phyloP scores from a whole-genome alignment of 1,140 invertebrate genomes.

The Aricia agestis region DNA sequence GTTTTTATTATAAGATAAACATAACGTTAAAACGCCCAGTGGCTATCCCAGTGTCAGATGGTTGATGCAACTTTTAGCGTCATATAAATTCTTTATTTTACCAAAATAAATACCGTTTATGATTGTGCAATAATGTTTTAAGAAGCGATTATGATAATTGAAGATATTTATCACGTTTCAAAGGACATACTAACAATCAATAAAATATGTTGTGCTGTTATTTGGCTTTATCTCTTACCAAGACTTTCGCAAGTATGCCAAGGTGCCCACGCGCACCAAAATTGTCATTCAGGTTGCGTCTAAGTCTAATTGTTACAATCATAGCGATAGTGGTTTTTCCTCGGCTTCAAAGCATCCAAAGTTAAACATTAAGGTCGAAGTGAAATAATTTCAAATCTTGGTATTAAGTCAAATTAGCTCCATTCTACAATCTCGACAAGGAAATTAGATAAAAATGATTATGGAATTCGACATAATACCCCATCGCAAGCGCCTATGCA shows the following conservation, averaged over 20 bases:
- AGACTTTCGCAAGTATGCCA: not conserved
- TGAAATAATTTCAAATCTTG: not conserved
- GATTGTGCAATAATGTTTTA: not conserved
- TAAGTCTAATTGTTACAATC: slow-evolving; percentile 1
- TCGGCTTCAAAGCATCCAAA: not conserved
- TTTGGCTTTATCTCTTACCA: not conserved
- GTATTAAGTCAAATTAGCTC: not conserved
- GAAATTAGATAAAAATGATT: too few species aligned
- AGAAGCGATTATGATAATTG: not conserved
- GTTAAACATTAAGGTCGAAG: too few species aligned
- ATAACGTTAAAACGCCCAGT: too few species aligned
- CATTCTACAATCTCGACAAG: too few species aligned
- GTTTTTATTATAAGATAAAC: too few species aligned
- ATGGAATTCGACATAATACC: too few species aligned
- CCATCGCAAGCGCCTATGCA: too few species aligned
- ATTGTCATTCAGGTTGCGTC: not conserved
- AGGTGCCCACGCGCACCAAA: not conserved
- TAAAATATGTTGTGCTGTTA: not conserved
- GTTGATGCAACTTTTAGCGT: too few species aligned
- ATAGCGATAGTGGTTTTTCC: not conserved
- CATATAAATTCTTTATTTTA: too few species aligned
- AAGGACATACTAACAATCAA: not conserved
- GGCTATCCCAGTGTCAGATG: too few species aligned
- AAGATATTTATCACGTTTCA: not conserved
- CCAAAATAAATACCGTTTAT: too few species aligned